Conservation (phyloP, 2,888 invertebrate genomes). For the Apamea epomidion region DNA sequence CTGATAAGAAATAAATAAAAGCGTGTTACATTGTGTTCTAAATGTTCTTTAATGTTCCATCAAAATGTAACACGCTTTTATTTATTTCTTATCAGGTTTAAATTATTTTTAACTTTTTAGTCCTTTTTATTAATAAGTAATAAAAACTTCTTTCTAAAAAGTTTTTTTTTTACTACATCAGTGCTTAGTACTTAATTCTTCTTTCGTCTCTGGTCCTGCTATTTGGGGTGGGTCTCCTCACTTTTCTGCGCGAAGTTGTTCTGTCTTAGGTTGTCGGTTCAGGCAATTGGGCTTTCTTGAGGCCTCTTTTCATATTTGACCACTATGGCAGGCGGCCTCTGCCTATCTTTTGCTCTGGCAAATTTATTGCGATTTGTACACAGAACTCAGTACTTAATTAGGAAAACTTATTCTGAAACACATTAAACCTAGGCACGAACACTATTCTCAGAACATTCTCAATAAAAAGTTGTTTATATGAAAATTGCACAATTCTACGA, state of each 20-base stretch:
- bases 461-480: conserved; percentile 51
- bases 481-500: conserved; percentile 45
- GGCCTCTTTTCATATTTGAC: background rate
- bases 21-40: too few species aligned
- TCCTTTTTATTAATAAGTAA: too few species aligned
- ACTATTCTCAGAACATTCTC: conserved; percentile 37
- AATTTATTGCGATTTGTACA: background rate
- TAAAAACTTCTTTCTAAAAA: too few species aligned
- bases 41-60: too few species aligned
- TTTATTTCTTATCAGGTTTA: too few species aligned
- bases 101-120: too few species aligned
- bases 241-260: background rate
- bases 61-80: too few species aligned
- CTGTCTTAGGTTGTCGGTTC: background rate
- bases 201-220: background rate
- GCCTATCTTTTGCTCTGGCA: background rate
- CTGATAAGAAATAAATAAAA: too few species aligned
- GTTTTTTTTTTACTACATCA: background rate
- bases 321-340: background rate
- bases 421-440: conserved; percentile 22
- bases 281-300: background rate
- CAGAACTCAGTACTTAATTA: background rate
- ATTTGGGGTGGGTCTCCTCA: background rate
- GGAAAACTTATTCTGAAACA: conserved; percentile 15
- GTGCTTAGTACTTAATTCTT: background rate